These are phyloP conservation scores for Kryptolebias ocellatus DNA, from an alignment of 2,797 vertebrate species.

Conservation along the genomic window DNA sequence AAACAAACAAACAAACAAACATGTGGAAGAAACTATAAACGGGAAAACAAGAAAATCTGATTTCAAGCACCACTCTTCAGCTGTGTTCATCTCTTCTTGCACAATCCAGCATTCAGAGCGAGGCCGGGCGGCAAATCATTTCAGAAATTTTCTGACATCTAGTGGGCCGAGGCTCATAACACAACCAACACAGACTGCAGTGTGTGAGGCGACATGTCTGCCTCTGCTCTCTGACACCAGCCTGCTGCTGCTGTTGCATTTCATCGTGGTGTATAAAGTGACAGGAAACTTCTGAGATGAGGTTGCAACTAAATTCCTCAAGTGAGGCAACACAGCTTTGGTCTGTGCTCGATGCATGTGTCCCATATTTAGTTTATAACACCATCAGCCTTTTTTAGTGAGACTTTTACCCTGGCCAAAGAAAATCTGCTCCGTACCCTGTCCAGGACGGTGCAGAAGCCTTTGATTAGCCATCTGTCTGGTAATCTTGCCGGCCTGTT, in stretches of 20 bases:
- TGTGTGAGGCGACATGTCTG: background rate
- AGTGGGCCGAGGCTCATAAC: conserved; percentile 39
- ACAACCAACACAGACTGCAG: background rate
- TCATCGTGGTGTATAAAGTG: background rate
- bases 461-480: too few species aligned
- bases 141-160: conserved; percentile 49
- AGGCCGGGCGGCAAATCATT: background rate
- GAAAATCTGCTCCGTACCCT: too few species aligned
- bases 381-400: too few species aligned
- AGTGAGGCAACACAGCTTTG: too few species aligned
- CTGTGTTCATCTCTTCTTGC: background rate
- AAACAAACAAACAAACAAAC: too few species aligned
- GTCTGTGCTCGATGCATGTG: background rate
- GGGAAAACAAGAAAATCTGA: too few species aligned
- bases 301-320: background rate
- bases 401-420: too few species aligned
- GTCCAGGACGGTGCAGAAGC: too few species aligned
- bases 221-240: background rate
- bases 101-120: background rate
- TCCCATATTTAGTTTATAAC: background rate
- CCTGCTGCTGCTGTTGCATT: conserved; percentile 12
- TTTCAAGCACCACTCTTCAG: too few species aligned
- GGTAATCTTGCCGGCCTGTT: too few species aligned
- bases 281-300: background rate
- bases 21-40: too few species aligned